Percentiles rank a stretch among this genome's conserved stretches.
These are phyloP conservation scores for Drosophila barbarae DNA, from an alignment of 2,888 invertebrate genomes.

Conservation along the genomic window DNA sequence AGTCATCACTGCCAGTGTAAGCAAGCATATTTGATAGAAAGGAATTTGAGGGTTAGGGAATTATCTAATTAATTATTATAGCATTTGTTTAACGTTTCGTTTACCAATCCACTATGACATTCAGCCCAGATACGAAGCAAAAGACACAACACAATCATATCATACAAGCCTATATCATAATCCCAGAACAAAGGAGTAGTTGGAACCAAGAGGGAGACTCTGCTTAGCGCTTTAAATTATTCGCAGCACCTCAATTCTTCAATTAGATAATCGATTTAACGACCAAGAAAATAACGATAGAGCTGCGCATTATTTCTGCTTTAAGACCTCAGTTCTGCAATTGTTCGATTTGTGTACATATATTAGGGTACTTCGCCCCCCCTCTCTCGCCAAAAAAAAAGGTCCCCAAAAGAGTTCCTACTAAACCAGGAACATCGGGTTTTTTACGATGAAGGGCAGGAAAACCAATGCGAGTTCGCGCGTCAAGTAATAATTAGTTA, in stretches of 20 bases:
- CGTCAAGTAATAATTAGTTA: conserved; percentile 58
- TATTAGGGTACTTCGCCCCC: conserved; percentile 35
- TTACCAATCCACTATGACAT: conserved; percentile 45
- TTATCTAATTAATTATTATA: conserved; percentile 15
- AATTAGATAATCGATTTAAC: conserved; percentile 37
- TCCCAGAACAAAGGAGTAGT: conserved; percentile 24
- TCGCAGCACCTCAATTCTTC: neutral
- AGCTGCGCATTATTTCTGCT: conserved; percentile 34
- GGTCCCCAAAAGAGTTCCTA: conserved; percentile 61
- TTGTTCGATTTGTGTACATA: conserved; percentile 61
- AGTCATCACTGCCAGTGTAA: conserved; percentile 46
- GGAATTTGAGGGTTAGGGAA: conserved; percentile 11
- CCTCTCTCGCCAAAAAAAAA: conserved; percentile 22
- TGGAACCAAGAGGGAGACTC: conserved; percentile 9
- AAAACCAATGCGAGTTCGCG: conserved; percentile 44
- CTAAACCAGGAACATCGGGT: conserved; percentile 65
- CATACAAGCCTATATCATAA: conserved; percentile 57
- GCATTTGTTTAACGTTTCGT: conserved; percentile 14
- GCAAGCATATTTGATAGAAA: conserved; percentile 26
- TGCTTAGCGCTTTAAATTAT: conserved; percentile 20
- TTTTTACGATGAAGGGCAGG: conserved; percentile 26
- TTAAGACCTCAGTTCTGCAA: conserved; percentile 22
- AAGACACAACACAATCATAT: conserved; percentile 56
- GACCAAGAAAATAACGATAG: conserved; percentile 50
- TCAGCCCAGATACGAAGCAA: conserved; percentile 38